phyloP scores from a whole-genome alignment of 2,797 vertebrate genomes.

The Pitangus sulphuratus region DNA sequence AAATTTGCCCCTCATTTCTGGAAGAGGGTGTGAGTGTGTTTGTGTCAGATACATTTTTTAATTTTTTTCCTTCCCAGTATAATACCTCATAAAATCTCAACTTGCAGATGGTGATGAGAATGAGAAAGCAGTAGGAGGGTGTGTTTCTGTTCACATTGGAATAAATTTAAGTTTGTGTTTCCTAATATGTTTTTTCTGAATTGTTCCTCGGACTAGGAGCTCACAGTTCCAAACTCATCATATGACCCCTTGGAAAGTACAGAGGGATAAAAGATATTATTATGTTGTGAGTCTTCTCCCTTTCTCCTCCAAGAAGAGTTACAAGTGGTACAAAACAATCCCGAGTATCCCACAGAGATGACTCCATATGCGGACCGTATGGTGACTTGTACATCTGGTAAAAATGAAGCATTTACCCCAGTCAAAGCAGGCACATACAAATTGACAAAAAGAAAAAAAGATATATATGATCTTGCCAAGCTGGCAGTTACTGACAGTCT shows the following conservation, averaged over 20 bases:
- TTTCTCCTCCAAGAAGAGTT: not conserved
- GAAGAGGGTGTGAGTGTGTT: not conserved
- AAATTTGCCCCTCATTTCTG: not conserved
- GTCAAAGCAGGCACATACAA: not conserved
- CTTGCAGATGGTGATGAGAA: not conserved
- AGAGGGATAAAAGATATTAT: not conserved
- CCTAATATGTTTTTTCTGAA: not conserved
- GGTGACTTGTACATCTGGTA: not conserved
- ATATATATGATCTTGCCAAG: not conserved
- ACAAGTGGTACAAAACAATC: not conserved
- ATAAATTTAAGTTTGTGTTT: not conserved
- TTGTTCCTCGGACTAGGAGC: constrained; percentile 2
- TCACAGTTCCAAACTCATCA: constrained; percentile 14
- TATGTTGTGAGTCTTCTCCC: not conserved
- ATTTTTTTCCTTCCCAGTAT: not conserved
- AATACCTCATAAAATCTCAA: not conserved
- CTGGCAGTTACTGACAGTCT: not conserved
- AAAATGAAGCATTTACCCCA: not conserved
- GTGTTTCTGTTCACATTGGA: not conserved
- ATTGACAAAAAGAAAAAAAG: not conserved
- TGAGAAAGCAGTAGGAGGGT: not conserved
- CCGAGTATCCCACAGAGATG: not conserved
- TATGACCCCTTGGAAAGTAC: not conserved
- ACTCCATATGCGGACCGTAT: not conserved
- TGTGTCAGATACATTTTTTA: not conserved